A percentile compares a stretch with the other conserved stretches of the same genome.
Conservation (phyloP, 2,888 invertebrate genomes). For the Slavum lentiscoides region DNA sequence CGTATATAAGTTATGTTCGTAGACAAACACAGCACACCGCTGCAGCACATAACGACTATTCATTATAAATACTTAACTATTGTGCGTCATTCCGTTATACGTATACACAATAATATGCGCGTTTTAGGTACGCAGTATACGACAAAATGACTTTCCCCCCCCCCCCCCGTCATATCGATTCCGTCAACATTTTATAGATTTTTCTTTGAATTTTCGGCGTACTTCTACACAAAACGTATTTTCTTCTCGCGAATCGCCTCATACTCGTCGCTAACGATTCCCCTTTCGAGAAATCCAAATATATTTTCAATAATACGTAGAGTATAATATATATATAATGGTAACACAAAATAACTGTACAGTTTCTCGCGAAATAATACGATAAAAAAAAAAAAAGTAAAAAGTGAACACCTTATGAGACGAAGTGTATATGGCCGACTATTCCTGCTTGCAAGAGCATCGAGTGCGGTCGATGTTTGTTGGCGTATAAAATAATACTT, state of each 20-base stretch:
- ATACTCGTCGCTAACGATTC: no score
- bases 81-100: constrained; percentile 28
- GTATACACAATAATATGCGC: neutral
- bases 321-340: no score
- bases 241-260: no score
- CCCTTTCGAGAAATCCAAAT: no score
- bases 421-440: no score
- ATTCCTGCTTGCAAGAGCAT: no score
- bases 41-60: constrained; percentile 17
- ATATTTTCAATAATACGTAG: no score
- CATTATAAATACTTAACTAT: constrained; percentile 26
- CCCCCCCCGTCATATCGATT: neutral
- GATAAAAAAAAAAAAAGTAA: no score
- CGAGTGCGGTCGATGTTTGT: no score
- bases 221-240: neutral
- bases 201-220: neutral
- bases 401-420: no score
- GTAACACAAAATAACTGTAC: no score
- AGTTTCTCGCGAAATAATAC: no score
- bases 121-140: neutral
- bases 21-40: neutral
- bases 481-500: neutral
- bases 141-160: neutral
- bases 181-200: neutral
- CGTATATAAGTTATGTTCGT: neutral